phyloP scores from a whole-genome alignment of 2,888 invertebrate species.

The Cheilosia soror region DNA sequence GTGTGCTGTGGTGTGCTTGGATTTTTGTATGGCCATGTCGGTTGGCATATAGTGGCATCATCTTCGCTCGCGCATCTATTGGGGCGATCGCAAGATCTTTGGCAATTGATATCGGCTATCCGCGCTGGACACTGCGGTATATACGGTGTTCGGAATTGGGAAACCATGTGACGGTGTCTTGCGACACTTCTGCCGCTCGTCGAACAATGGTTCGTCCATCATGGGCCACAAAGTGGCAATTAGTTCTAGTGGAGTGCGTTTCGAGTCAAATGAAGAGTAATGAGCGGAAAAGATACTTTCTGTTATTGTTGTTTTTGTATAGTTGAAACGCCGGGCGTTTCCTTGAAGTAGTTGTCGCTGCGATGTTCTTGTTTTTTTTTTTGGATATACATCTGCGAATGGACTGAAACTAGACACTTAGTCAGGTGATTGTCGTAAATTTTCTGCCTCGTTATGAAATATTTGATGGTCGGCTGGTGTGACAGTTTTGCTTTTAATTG shows the following conservation, averaged over 20 bases:
- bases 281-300: conserved; percentile 74
- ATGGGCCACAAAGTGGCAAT: conserved; percentile 74
- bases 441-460: conserved; percentile 77
- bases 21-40: conserved; percentile 22
- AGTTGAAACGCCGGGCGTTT: neutral
- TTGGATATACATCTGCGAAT: neutral
- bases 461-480: conserved; percentile 71
- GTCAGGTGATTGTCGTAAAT: conserved; percentile 77
- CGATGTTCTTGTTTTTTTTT: conserved; percentile 8
- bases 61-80: conserved; percentile 59
- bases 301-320: conserved; percentile 4
- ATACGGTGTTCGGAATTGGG: conserved; percentile 68
- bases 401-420: conserved; percentile 9
- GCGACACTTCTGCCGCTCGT: conserved; percentile 62
- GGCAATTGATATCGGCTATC: conserved; percentile 55
- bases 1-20: conserved; percentile 15
- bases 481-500: conserved; percentile 74
- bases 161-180: conserved; percentile 73
- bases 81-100: conserved; percentile 73
- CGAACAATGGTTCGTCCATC: conserved; percentile 74
- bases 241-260: conserved; percentile 74
- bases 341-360: conserved; percentile 24
- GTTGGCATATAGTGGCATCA: conserved; percentile 53
- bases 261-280: conserved; percentile 72
- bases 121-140: conserved; percentile 39